Conservation (phyloP, 2,888 invertebrate genomes). For the Altica lythri region DNA sequence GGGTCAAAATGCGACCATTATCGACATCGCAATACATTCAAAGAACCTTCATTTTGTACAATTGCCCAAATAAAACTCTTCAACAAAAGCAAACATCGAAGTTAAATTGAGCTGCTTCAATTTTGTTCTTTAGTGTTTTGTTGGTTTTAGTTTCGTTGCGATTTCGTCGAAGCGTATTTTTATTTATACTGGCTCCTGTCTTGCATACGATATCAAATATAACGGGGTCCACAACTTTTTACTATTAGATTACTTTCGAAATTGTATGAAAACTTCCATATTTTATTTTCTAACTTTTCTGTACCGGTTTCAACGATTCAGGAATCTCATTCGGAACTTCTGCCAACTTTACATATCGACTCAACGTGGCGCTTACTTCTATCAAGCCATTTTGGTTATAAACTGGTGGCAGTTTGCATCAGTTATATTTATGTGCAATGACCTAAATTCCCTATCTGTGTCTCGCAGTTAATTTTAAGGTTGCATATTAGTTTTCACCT, state of each 20-base stretch:
- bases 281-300: constrained; percentile 38
- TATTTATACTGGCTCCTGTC: constrained; percentile 39
- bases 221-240: constrained; percentile 41
- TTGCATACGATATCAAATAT: constrained; percentile 43
- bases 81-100: constrained; percentile 26
- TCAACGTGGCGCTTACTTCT: constrained; percentile 15
- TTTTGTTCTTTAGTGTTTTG: constrained; percentile 24
- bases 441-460: too few relatives aligned
- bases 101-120: constrained; percentile 28
- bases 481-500: too few relatives aligned
- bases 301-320: constrained; percentile 25
- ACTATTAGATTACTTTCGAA: constrained; percentile 44
- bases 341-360: constrained; percentile 30
- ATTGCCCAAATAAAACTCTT: constrained; percentile 26
- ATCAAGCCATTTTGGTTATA: constrained; percentile 19
- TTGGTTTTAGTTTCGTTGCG: constrained; percentile 27
- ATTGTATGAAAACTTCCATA: constrained; percentile 40
- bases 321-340: constrained; percentile 29
- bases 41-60: constrained; percentile 18
- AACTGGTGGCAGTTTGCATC: constrained; percentile 10
- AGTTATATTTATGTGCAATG: neutral
- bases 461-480: too few relatives aligned
- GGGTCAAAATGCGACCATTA: constrained; percentile 10
- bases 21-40: constrained; percentile 10
- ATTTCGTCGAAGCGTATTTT: constrained; percentile 40